Evolutionary conservation across 2,888 invertebrate species (phyloP).

Genomic region (Apoda limacodes): DNA sequence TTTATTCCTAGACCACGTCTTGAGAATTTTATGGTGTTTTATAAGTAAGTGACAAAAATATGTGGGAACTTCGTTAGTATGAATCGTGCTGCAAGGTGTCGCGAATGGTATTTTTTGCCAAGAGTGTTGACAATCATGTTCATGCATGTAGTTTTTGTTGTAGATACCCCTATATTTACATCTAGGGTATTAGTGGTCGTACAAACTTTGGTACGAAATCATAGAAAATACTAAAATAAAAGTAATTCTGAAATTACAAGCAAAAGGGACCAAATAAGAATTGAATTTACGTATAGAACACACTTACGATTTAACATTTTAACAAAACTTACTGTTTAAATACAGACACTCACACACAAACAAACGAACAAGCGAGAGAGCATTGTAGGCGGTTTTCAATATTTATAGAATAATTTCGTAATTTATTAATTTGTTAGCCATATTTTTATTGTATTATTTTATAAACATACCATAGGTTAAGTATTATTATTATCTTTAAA

Average conservation of each 20-base stretch:
- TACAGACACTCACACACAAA: slow-evolving; percentile 26
- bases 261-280: slow-evolving; percentile 66
- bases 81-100: too few relatives aligned
- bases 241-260: slow-evolving; percentile 59
- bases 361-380: slow-evolving; percentile 37
- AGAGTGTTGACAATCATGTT: slow-evolving; percentile 28
- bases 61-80: too few relatives aligned
- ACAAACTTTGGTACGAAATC: slow-evolving; percentile 39
- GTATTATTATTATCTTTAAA: slow-evolving; percentile 63
- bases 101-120: too few relatives aligned
- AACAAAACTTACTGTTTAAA: slow-evolving; percentile 55
- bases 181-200: slow-evolving; percentile 14
- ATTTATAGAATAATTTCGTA: slow-evolving; percentile 39
- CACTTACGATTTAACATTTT: slow-evolving; percentile 39
- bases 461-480: slow-evolving; percentile 69
- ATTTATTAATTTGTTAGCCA: slow-evolving; percentile 64
- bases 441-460: slow-evolving; percentile 65
- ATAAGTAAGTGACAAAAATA: too few relatives aligned
- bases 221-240: slow-evolving; percentile 28
- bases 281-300: slow-evolving; percentile 39
- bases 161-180: slow-evolving; percentile 45
- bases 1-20: too few relatives aligned
- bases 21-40: too few relatives aligned
- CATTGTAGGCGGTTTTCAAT: slow-evolving; percentile 50
- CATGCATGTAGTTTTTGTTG: slow-evolving; percentile 39